Evolutionary conservation across 2,888 invertebrate genomes (phyloP), one percentile per base, ranked within the genome.

Genomic region (Dasypolia templi): DNA sequence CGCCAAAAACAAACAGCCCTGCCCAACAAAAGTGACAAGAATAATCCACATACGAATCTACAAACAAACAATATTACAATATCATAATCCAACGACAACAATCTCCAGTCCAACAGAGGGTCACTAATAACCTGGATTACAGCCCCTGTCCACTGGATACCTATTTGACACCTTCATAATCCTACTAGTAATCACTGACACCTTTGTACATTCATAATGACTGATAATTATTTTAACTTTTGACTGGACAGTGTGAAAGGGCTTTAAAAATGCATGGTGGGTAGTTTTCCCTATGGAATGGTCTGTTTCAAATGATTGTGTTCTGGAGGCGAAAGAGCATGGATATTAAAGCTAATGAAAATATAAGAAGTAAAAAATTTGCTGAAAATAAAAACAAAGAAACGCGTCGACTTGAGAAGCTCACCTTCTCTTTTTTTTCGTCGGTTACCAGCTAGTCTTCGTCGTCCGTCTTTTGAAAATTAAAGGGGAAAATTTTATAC

Each of bases 141-240:
- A 11, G 63, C 74, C 79, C 7, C 49, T 81, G 86, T 85, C 86
- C 87, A 79, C 69, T 67, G 39, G 51, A 86, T 87, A 85, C 80
- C 88, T 66, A 86, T 85, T 93, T 93, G 90, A 89, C 93, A 89
- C 93, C 88, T 91, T 67, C 6, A 12, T 89, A 87, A 91, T 86
- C 90, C 87, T 26, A 19, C 26, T 32, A 32, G 17, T 61, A 49
- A 75, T 55, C n/a, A 63, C 49, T 66, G 68, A 73, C 72, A 77
- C 79, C 89, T 89, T 89, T 90, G 89, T 90, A 87, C 83, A 90
- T 89, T 75, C 75, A 72, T 87, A 84, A 90, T 89, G 80, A 77
- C 70, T 44, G 26, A 61, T 86, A 77, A 86, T 86, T 69, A 74
- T 68, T 79, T 84, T 67, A 77, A 19, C 46, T 46, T 64, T 46